Conservation (phyloP, 2,113 vertebrate genomes). For the Pedetes capensis region DNA sequence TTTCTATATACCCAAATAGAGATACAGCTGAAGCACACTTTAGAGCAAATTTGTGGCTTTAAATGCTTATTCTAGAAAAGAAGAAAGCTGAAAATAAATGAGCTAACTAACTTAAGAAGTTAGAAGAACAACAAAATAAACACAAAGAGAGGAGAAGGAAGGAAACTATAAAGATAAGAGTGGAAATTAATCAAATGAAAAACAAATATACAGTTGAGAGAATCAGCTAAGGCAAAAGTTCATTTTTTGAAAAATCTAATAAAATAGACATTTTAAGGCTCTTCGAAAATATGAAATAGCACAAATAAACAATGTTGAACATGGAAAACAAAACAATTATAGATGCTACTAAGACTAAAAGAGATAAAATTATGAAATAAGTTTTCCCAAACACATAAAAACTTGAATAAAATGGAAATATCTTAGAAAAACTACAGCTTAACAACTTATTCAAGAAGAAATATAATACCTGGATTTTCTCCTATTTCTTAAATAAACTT, state of each 20-base stretch:
- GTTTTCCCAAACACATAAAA: neutral
- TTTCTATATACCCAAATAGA: neutral
- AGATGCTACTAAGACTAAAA: neutral
- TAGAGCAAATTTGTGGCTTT: constrained; percentile 52
- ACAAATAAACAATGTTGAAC: constrained; percentile 71
- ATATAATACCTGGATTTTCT: neutral
- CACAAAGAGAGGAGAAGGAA: constrained; percentile 73
- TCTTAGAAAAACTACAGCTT: neutral
- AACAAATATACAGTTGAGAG: constrained; percentile 72
- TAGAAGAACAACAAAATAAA: constrained; percentile 78
- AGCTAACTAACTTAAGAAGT: constrained; percentile 63
- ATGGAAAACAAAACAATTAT: constrained; percentile 47
- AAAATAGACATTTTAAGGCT: constrained; percentile 54
- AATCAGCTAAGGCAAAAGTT: constrained; percentile 75
- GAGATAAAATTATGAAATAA: neutral
- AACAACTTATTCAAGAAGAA: neutral
- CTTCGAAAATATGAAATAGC: constrained; percentile 64
- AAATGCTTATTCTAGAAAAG: constrained; percentile 51
- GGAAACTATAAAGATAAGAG: constrained; percentile 80
- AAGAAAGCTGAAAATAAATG: constrained; percentile 67
- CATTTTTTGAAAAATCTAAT: constrained; percentile 62
- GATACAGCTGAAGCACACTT: constrained; percentile 15
- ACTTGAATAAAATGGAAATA: constrained; percentile 9
- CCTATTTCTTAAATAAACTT: constrained; percentile 25
- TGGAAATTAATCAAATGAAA: constrained; percentile 75